A percentile compares a stretch with the other conserved stretches of the same genome.
Conservation (phyloP, 2,113 vertebrate genomes). For the human region GRCh38 chr15:43459501-43460000, state of each 20-base stretch:
- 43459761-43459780: no score
- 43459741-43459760: no score
- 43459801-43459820: no score
- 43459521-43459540: background rate
- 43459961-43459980: background rate
- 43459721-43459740: no score
- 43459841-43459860: no score
- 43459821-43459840: no score
- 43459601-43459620: background rate
- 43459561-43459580: background rate
- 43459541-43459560: constrained; percentile 9
- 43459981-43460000: background rate
- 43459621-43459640: background rate
- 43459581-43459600: background rate
- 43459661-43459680: background rate
- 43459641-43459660: background rate
- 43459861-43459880: no score
- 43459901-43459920: background rate
- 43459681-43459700: no score
- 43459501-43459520: background rate
- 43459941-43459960: background rate
- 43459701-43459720: no score
- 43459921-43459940: background rate
- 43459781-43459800: no score
- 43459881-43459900: background rate